Base-by-base conservation (phyloP, 2,888 invertebrate genomes). In the Linyphia triangularis region DNA sequence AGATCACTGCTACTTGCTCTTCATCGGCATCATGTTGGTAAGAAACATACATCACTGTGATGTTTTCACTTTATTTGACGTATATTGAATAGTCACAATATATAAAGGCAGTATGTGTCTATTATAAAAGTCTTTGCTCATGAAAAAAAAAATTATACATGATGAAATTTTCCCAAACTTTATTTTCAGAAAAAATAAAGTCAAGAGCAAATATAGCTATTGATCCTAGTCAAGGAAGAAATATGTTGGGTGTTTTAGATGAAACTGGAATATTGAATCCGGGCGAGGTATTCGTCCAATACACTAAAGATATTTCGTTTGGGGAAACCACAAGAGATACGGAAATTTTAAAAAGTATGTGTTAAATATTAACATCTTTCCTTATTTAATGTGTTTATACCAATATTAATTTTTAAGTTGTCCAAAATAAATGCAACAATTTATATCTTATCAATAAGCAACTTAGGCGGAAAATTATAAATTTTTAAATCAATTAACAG, bases 281-380 rank as follows among this genome's bases (percentile, higher is more conserved):
- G 63, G 91, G 91, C 6, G 88, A 92, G 75, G 91, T 91, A 10
- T 92, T 91, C 84, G 85, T 92, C 6, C 91, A 91, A 37, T 90
- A 91, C 22, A 90, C 91, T 2, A 79, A 88, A 85, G 84, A 90
- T 16, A 51, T 89, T n/a, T 69, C 57, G 5, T 24, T 51, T 57
- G 85, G 85, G 9, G 85, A 85, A 85, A 85, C 85, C 3, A 85
- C 75, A 7, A 69, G 16, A n/a, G 81, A 89, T 19, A 89, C 89
- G 2, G 26, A 7, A 2, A 77, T 85, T 24, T 22, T 69, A 4
- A 75, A 40, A 33, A 65, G 89, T 89, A 73, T 9, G 13, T 30
- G 6, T 73, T 3, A 5, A 10, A 2, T 13, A 0, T 57, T 69
- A n/a, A 69, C 16, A 33, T 63, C 57, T 4, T 1, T 63, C 24